Conservation (phyloP, 1,140 invertebrate species). For the Asbolus verrucosus region DNA sequence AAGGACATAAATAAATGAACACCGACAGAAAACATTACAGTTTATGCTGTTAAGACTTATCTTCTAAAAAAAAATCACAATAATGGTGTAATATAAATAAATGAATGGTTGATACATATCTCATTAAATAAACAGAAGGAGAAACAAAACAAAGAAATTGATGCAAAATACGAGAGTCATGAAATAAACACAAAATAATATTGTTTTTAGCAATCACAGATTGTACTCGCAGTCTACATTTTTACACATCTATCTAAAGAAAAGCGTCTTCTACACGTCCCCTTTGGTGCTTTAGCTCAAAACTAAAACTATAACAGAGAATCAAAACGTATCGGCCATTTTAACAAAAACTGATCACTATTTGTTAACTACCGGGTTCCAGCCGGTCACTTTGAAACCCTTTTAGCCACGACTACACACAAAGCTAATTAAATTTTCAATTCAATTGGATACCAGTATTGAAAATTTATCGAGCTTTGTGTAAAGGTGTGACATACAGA, state of each 20-base stretch:
- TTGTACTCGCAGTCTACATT: conserved; percentile 45
- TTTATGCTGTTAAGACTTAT: conserved; percentile 29
- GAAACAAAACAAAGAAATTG: conserved; percentile 16
- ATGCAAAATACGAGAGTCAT: conserved; percentile 26
- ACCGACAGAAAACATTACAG: conserved; percentile 13
- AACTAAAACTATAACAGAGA: conserved; percentile 26
- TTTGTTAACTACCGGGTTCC: conserved; percentile 24
- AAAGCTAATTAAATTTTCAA: conserved; percentile 5
- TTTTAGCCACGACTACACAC: not conserved
- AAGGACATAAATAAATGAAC: too few species aligned
- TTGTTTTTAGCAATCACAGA: conserved; percentile 40
- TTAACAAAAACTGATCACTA: not conserved
- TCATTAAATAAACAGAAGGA: conserved; percentile 40
- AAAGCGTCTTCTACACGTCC: conserved; percentile 43
- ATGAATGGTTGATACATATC: conserved; percentile 36
- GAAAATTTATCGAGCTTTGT: conserved; percentile 8
- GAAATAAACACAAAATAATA: conserved; percentile 32
- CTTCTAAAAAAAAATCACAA: conserved; percentile 42
- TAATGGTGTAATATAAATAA: conserved; percentile 44
- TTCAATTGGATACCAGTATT: not conserved
- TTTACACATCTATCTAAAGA: conserved; percentile 23
- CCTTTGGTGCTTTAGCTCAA: conserved; percentile 17
- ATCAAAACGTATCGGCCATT: not conserved
- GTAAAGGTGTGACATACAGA: not conserved
- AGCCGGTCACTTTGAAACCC: conserved; percentile 30